Evolutionary conservation across 1,140 invertebrate species (phyloP), one percentile per base, ranked within the genome.

Genomic region (Drosophila oshimai): DNA sequence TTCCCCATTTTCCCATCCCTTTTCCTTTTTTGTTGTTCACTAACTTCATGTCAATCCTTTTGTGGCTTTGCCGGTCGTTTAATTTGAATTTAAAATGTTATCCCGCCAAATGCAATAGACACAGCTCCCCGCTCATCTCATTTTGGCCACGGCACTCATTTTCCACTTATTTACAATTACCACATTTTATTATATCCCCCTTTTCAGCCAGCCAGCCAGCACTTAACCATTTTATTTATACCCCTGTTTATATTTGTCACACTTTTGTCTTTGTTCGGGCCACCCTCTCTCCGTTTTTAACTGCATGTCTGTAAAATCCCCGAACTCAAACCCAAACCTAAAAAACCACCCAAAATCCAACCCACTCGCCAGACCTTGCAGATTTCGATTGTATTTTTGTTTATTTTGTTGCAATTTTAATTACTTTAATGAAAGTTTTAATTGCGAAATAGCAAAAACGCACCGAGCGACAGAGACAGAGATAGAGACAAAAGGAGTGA

Each of bases 401-500:
- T 87, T 75, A 80, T 87, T 87, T 87, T 87, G 81, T 87, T 87
- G 81, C 81, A 87, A 87, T 87, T 87, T 87, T 87, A 87, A 87
- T 87, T 87, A 87, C 81, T 87, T 87, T 88, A 87, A 87, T 87
- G 81, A 87, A 87, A 87, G 81, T 87, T 87, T 87, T 87, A 87
- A 87, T 87, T 87, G 81, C 81, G 65, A 87, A 87, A 87, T 87
- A 77, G 81, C 77, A 77, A 80, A 87, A 76, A 86, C 72, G 49
- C 71, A 74, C 47, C 61, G 49, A 46, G 44, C 71, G 22, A 74
- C 57, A 62, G 26, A 53, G 65, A 28, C 68, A 71, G 54, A 36
- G 39, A n/a, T n/a, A n/a, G 28, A 60, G 54, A 45, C 15, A 29
- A 15, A 31, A 24, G 28, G 17, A 24, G 37, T 10, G n/a, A 36